phyloP scores from a whole-genome alignment of 2,797 vertebrate genomes.

The Myotis myotis region DNA sequence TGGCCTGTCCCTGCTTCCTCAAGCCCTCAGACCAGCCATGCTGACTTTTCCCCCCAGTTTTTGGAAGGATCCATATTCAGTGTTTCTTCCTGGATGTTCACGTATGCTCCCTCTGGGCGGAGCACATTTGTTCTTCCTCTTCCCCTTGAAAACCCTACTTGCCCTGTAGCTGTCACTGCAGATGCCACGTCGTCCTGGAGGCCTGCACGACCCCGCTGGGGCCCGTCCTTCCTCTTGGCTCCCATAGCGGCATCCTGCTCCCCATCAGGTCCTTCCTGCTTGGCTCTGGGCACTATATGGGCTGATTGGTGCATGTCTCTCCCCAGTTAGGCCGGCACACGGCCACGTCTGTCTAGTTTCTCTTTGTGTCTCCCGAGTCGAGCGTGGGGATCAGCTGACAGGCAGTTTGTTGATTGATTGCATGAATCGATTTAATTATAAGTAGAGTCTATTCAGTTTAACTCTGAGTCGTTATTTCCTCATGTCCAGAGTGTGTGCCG shows the following conservation, averaged over 20 bases:
- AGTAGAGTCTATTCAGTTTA: not conserved
- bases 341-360: not conserved
- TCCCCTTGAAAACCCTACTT: not conserved
- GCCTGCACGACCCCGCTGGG: not conserved
- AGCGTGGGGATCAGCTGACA: not conserved
- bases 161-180: not conserved
- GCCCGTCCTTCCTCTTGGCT: not conserved
- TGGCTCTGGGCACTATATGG: accelerated
- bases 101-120: not conserved
- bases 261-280: not conserved
- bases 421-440: not conserved
- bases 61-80: not conserved
- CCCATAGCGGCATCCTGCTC: accelerated
- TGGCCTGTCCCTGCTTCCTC: not conserved
- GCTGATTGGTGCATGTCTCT: not conserved
- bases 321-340: too few species aligned
- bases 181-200: accelerated
- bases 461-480: not conserved
- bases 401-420: not conserved
- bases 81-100: not conserved
- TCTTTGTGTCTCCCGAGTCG: not conserved
- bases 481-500: not conserved
- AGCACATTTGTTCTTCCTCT: not conserved
- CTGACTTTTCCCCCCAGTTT: too few species aligned
- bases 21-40: not conserved